Evolutionary conservation across 1,140 invertebrate species (phyloP).

Genomic region (Papilio glaucus): DNA sequence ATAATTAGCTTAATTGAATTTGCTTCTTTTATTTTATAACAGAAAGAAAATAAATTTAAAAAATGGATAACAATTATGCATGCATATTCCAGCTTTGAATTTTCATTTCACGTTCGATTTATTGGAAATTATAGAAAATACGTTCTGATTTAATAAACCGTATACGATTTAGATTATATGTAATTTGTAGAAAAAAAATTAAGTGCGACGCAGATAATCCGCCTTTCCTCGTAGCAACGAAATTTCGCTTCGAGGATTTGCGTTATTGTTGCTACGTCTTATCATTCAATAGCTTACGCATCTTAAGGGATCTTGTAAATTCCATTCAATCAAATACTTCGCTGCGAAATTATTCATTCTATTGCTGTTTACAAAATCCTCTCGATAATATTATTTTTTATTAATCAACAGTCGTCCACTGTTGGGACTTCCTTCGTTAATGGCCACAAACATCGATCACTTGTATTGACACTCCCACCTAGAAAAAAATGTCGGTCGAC

Average conservation of each 20-base stretch:
- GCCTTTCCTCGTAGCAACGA: neutral
- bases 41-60: no score
- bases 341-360: neutral
- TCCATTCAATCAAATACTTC: constrained; percentile 6
- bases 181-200: neutral
- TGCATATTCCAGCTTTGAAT: no score
- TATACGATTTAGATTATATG: neutral
- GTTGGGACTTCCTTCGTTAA: no score
- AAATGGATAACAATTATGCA: no score
- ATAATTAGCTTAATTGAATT: no score
- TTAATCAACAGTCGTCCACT: no score
- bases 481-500: no score
- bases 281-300: constrained; percentile 26
- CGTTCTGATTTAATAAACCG: neutral
- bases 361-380: neutral
- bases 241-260: constrained; percentile 27
- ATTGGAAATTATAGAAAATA: neutral
- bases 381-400: neutral
- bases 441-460: no score
- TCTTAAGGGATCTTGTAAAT: constrained; percentile 27
- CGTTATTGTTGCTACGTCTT: constrained; percentile 22
- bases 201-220: constrained; percentile 25
- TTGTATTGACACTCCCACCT: no score
- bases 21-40: no score
- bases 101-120: neutral